These are phyloP conservation scores for Nesogale talazaci DNA, from an alignment of 2,113 vertebrate genomes.

Conservation along the genomic window DNA sequence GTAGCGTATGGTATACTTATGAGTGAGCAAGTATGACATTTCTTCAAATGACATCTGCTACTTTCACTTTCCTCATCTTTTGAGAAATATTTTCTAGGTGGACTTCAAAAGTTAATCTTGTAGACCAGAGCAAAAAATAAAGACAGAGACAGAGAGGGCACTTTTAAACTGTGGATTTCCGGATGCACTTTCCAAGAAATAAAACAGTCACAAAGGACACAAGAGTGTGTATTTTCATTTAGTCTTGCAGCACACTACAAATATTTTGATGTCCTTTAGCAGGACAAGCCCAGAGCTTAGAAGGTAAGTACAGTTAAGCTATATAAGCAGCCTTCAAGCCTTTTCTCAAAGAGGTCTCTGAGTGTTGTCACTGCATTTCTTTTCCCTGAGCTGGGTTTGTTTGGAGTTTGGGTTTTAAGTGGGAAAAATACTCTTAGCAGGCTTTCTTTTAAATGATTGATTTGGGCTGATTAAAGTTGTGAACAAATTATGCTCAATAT, in stretches of 20 bases:
- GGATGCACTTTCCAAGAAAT: conserved; percentile 11
- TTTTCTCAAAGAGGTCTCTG: not conserved
- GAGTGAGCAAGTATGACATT: not conserved
- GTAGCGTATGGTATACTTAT: not conserved
- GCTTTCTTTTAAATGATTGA: not conserved
- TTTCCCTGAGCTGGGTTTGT: not conserved
- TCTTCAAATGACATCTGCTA: not conserved
- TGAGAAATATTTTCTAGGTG: conserved; percentile 18
- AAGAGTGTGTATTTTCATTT: not conserved
- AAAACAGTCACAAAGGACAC: not conserved
- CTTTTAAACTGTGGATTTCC: not conserved
- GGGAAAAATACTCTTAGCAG: not conserved
- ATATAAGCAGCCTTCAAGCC: not conserved
- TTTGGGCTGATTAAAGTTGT: conserved; percentile 67
- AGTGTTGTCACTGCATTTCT: conserved; percentile 46
- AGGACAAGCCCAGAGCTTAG: conserved; percentile 22
- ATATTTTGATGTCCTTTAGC: conserved; percentile 17
- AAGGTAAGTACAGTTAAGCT: conserved; percentile 67
- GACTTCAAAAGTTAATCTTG: not conserved
- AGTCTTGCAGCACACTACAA: not conserved
- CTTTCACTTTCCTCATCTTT: not conserved
- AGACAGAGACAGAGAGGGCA: not conserved
- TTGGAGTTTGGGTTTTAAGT: conserved; percentile 51
- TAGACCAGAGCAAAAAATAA: not conserved
- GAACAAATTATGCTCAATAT: not conserved